These are phyloP conservation scores for Cirrhinus molitorella DNA, from an alignment of 2,797 vertebrate species.

Conservation along the genomic window DNA sequence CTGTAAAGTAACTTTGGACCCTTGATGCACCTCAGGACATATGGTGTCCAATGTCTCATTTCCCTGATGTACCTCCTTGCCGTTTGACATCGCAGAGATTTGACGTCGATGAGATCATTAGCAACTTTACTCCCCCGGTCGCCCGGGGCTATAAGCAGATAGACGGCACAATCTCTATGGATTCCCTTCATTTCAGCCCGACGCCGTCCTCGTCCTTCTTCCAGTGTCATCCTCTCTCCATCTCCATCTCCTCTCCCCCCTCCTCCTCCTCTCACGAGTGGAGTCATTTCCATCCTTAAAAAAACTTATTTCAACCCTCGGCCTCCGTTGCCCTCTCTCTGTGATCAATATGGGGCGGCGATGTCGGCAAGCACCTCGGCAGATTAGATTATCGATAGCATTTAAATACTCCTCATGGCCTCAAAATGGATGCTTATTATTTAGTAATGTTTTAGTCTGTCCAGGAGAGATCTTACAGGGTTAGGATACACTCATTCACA, in stretches of 20 bases:
- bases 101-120: constrained; percentile 79
- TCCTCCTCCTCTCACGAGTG: constrained; percentile 62
- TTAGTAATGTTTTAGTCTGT: constrained; percentile 90
- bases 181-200: constrained; percentile 62
- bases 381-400: constrained; percentile 93
- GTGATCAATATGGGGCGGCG: constrained; percentile 82
- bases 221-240: constrained; percentile 66
- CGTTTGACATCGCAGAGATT: constrained; percentile 73
- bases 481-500: constrained; percentile 77
- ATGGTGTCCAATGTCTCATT: constrained; percentile 75
- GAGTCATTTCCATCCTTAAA: constrained; percentile 50
- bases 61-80: constrained; percentile 79
- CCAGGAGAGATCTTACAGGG: constrained; percentile 88
- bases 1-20: constrained; percentile 73
- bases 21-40: constrained; percentile 78
- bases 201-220: constrained; percentile 55
- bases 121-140: constrained; percentile 76
- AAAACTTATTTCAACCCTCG: constrained; percentile 46
- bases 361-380: constrained; percentile 84
- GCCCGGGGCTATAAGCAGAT: constrained; percentile 70
- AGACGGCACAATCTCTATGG: constrained; percentile 67
- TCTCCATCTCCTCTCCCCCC: constrained; percentile 54
- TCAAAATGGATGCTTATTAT: constrained; percentile 90
- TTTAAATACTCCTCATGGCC: constrained; percentile 94
- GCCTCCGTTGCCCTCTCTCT: constrained; percentile 32